phyloP scores from a whole-genome alignment of 2,888 invertebrate species.

The Drosophila formosana region DNA sequence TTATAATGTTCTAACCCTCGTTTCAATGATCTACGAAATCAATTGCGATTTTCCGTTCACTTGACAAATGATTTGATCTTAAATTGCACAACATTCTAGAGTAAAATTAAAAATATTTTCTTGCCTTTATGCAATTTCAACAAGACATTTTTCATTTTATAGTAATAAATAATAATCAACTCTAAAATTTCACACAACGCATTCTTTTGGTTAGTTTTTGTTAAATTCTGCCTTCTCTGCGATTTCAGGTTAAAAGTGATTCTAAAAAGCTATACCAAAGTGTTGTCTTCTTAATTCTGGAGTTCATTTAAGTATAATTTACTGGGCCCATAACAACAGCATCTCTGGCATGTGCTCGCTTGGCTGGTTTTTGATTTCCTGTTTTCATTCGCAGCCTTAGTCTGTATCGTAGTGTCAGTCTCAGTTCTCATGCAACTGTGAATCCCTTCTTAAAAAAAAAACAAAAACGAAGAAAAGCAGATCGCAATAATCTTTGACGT shows the following conservation, averaged over 20 bases:
- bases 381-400: slow-evolving; percentile 44
- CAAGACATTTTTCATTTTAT: no score
- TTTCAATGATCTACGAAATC: no score
- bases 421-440: slow-evolving; percentile 58
- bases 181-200: not conserved
- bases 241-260: slow-evolving; percentile 11
- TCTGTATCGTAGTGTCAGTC: not conserved
- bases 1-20: no score
- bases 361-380: slow-evolving; percentile 66
- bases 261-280: slow-evolving; percentile 26
- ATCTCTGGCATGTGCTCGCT: slow-evolving; percentile 46
- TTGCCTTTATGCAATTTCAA: no score
- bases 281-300: slow-evolving; percentile 24
- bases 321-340: slow-evolving; percentile 23
- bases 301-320: slow-evolving; percentile 32
- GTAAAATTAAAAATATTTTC: no score
- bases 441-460: slow-evolving; percentile 51
- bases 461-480: slow-evolving; percentile 12
- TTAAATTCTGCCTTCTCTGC: not conserved
- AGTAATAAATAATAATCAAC: no score
- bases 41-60: no score
- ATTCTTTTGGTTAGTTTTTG: not conserved
- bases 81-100: no score
- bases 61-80: no score
- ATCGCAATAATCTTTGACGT: slow-evolving; percentile 70